Evolutionary conservation across 2,113 vertebrate species (phyloP).

Genomic region (Elachura formosa): DNA sequence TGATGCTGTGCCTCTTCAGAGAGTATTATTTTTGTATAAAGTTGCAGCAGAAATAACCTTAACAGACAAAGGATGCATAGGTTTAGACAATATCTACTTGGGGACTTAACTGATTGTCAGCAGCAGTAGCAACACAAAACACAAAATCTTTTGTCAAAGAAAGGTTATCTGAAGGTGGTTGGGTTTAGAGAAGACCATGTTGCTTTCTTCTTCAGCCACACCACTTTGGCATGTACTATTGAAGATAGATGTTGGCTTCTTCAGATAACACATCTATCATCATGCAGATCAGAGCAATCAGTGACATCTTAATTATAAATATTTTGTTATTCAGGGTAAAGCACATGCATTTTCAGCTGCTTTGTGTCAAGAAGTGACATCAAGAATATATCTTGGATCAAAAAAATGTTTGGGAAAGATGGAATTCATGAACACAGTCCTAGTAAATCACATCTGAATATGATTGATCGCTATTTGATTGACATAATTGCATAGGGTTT

Average conservation of each 20-base stretch:
- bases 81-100: background rate
- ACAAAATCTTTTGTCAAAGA: background rate
- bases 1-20: fast-evolving
- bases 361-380: background rate
- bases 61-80: background rate
- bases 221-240: fast-evolving
- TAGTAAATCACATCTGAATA: background rate
- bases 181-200: background rate
- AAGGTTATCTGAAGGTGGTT: background rate
- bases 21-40: background rate
- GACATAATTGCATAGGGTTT: background rate
- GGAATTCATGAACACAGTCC: background rate
- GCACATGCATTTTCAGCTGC: background rate
- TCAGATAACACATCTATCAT: background rate
- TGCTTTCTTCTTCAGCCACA: background rate
- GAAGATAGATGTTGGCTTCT: background rate
- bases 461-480: background rate
- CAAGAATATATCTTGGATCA: background rate
- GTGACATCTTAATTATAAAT: background rate
- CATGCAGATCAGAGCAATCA: background rate
- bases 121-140: background rate
- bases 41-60: background rate
- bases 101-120: background rate
- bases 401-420: background rate
- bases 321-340: background rate